Evolutionary conservation across 2,113 vertebrate genomes (phyloP), one percentile per base, ranked within the genome.

Genomic region (Xiphophorus hellerii): DNA sequence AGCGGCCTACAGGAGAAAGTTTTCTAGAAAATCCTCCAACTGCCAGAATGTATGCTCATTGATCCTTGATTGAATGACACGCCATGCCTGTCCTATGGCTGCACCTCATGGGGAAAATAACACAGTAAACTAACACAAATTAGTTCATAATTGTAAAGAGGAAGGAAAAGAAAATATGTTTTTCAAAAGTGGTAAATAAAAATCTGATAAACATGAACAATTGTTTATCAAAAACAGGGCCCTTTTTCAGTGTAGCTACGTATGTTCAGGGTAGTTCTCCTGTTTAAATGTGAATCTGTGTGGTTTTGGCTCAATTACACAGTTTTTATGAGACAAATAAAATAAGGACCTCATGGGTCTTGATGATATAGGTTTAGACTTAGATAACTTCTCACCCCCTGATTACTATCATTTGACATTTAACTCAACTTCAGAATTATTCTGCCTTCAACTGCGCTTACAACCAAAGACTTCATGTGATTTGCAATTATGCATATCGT

Each of bases 11-110:
- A 81, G 77, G 81, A 84, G 72, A 84, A 65, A 79, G 76, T 80
- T 81, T 95, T 94, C 94, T 93, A 93, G 93, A 94, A 94, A 76
- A 77, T 71, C 91, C 90, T 66, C 70, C 30, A 73, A 79, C 87
- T 90, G 86, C 88, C 83, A 90, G 90, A 90, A 89, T 66, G 81
- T 70, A 69, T 73, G 81, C 87, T 86, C 88, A 88, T 91, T 90
- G 86, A 89, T 82, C 68, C 74, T 82, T 88, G 77, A 80, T 83
- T 91, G 87, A 90, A 87, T 85, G 86, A 88, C 65, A 74, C 81
- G 31, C 81, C 75, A 70, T 84, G 82, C 67, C 69, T 70, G 73
- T 30, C 73, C 76, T 74, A 78, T 62, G 44, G 75, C 76, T 77
- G 80, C 65, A 4, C 76, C 84, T 81, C 76, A 31, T 71, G 10